These are phyloP conservation scores for Aythya baeri DNA, from an alignment of 2,113 vertebrate species.

Conservation along the genomic window DNA sequence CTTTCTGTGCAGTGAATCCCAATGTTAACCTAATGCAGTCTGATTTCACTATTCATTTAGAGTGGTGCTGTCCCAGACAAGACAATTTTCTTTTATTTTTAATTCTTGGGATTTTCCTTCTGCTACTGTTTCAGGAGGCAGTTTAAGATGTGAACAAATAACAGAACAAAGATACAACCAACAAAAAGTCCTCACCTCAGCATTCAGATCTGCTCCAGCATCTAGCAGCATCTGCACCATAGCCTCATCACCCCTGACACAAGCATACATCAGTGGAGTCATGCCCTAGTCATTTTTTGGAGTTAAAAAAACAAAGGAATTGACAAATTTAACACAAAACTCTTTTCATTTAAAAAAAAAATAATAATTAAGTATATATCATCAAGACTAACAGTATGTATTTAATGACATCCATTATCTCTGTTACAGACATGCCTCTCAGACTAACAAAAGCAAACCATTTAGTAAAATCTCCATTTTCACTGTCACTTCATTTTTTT, in stretches of 20 bases:
- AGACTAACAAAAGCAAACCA: conserved; percentile 4
- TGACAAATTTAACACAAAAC: conserved; percentile 57
- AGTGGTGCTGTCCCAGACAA: not conserved
- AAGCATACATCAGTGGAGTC: conserved; percentile 99
- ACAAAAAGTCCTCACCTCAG: conserved; percentile 87
- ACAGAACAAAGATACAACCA: conserved; percentile 47
- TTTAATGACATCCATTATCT: conserved; percentile 26
- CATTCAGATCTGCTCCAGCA: conserved; percentile 96
- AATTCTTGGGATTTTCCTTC: not conserved
- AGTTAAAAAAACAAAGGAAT: conserved; percentile 73
- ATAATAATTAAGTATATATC: conserved; percentile 17
- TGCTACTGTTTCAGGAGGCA: not conserved
- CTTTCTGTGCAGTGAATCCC: not conserved
- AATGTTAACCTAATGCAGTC: not conserved
- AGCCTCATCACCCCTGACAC: conserved; percentile 96
- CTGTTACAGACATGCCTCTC: conserved; percentile 2
- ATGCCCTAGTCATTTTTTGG: conserved; percentile 87
- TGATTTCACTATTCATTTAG: not conserved
- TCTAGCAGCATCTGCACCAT: conserved; percentile 99
- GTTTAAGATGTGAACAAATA: conserved; percentile 33
- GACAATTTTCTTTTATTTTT: not conserved
- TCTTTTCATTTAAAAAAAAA: not conserved
- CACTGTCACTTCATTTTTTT: not conserved
- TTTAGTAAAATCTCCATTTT: not conserved
- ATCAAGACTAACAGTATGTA: conserved; percentile 41